Conservation (phyloP, 2,113 vertebrate genomes). For the Nerophis ophidion region DNA sequence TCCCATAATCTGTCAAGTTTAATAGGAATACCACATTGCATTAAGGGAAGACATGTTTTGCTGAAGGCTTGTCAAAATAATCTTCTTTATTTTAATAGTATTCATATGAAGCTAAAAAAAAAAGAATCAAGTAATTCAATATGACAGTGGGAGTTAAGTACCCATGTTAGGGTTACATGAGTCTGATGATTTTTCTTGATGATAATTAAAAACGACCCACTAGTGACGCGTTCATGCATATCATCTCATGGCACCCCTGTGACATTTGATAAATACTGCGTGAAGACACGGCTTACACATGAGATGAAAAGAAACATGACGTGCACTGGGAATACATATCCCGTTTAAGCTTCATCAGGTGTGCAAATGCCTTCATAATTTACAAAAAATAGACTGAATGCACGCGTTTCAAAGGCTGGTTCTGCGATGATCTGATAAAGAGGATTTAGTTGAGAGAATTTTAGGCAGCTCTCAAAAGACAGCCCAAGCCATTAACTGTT, state of each 20-base stretch:
- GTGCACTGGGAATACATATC: slow-evolving; percentile 55
- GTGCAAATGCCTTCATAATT: slow-evolving; percentile 68
- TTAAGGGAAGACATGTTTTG: too few species aligned
- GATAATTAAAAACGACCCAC: slow-evolving; percentile 67
- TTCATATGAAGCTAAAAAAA: not conserved
- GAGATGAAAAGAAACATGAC: slow-evolving; percentile 51
- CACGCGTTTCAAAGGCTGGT: slow-evolving; percentile 28
- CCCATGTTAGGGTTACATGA: slow-evolving; percentile 41
- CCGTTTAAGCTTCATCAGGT: slow-evolving; percentile 68
- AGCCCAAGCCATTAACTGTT: slow-evolving; percentile 48
- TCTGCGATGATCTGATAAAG: slow-evolving; percentile 45
- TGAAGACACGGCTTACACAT: slow-evolving; percentile 34
- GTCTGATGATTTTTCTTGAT: slow-evolving; percentile 58
- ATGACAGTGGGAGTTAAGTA: slow-evolving; percentile 36
- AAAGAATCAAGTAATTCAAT: slow-evolving; percentile 20
- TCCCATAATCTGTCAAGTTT: too few species aligned
- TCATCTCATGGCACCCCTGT: slow-evolving; percentile 34
- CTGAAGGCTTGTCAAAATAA: too few species aligned
- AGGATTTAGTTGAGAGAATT: slow-evolving; percentile 28
- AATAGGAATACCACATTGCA: too few species aligned
- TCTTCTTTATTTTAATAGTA: slow-evolving; percentile 22
- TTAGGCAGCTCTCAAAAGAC: slow-evolving; percentile 41
- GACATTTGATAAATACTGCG: slow-evolving; percentile 41
- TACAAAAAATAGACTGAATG: slow-evolving; percentile 27
- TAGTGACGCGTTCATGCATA: slow-evolving; percentile 47